phyloP scores from a whole-genome alignment of 2,797 vertebrate species.

The Carduelis carduelis region DNA sequence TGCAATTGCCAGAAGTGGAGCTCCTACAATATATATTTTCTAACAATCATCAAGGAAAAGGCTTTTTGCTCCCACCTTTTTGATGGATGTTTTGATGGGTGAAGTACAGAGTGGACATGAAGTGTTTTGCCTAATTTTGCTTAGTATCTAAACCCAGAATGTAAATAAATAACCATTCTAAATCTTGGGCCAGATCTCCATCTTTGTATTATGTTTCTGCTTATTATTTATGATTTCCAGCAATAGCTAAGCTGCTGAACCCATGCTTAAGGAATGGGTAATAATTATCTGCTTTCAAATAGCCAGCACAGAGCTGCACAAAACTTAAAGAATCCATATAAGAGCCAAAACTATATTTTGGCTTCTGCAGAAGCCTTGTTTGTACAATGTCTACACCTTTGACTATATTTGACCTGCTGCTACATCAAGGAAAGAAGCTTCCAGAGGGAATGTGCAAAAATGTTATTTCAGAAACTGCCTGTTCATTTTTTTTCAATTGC shows the following conservation, averaged over 20 bases:
- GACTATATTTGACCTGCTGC: background rate
- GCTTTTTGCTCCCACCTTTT: background rate
- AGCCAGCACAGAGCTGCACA: background rate
- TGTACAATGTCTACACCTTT: background rate
- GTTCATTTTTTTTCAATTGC: background rate
- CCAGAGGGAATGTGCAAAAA: background rate
- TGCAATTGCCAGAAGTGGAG: background rate
- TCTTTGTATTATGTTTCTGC: background rate
- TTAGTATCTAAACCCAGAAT: background rate
- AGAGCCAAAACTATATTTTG: background rate
- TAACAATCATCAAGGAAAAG: background rate
- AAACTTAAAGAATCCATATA: background rate
- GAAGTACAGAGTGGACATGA: background rate
- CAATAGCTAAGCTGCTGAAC: background rate
- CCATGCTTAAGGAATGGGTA: background rate
- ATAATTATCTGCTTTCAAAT: background rate
- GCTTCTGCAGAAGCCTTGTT: background rate
- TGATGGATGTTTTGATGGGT: background rate
- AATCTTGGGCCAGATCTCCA: background rate
- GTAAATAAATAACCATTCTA: background rate
- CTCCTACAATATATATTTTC: background rate
- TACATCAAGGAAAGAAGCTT: background rate
- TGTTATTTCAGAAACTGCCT: background rate
- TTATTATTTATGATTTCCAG: background rate
- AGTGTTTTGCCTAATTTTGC: background rate